Evolutionary conservation across 2,888 invertebrate genomes (phyloP), one percentile per base, ranked within the genome.

Genomic region (Pocota personata): DNA sequence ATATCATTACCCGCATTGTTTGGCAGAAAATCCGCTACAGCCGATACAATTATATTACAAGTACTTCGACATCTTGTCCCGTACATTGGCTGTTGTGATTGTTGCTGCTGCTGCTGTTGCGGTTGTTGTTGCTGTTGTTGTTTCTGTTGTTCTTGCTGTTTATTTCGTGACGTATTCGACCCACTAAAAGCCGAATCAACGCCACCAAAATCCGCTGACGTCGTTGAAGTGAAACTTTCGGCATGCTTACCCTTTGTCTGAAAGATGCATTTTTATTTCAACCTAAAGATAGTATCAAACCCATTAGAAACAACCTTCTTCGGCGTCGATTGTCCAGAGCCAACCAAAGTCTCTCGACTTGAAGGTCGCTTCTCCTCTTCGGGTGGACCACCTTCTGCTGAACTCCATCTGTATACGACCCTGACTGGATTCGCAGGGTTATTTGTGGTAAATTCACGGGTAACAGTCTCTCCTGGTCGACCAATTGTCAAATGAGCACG

Each of bases 401-500:
- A 72, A 21, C 58, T 88, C 94, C 94, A 91, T 92, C 93, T 90
- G 88, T 92, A 90, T 8, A 92, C 88, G 88, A 93, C 88, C 82
- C 91, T 89, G 89, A 93, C 91, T 3, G 93, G 92, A 88, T 93
- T 92, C 87, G 32, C 91, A 89, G 88, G 92, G 78, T 90, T 91
- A 58, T 88, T 89, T n/a, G 89, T 87, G 71, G 82, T 89, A 43
- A 88, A 89, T 55, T 90, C 90, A 71, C 90, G 90, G 62, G 90
- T 89, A 64, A 92, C 91, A 3, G 90, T 90, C 66, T 92, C 91
- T 37, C 92, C 92, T 5, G 92, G 92, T 82, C 94, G 95, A 46
- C 94, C 94, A 82, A 92, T 92, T 10, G 95, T 95, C 83, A 95
- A 93, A 89, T 95, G 95, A 72, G 95, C 97, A 90, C 94, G 95